phyloP scores from a whole-genome alignment of 2,113 vertebrate species.

The Arizona elegans region DNA sequence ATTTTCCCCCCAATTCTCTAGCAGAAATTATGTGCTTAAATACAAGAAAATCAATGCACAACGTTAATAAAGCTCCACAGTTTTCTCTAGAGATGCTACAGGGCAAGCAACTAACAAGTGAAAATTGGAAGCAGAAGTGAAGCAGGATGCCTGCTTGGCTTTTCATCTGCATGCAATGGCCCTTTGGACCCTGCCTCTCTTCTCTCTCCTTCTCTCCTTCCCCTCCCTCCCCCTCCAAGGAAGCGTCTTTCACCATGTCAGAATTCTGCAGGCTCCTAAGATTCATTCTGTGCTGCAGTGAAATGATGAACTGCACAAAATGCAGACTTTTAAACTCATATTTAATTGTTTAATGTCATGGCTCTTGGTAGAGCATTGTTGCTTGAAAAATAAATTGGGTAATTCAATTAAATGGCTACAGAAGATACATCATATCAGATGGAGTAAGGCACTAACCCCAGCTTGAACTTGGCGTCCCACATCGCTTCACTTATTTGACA shows the following conservation, averaged over 20 bases:
- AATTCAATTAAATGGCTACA: conserved; percentile 99
- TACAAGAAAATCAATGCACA: background rate
- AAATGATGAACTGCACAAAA: conserved; percentile 88
- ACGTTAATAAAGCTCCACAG: background rate
- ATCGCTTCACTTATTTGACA: conserved; percentile 93
- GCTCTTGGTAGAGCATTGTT: conserved; percentile 95
- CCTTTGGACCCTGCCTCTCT: conserved; percentile 22
- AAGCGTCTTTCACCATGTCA: conserved; percentile 33
- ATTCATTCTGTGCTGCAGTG: conserved; percentile 58
- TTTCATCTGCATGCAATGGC: conserved; percentile 18
- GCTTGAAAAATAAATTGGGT: conserved; percentile 99
- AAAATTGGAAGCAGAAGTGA: background rate
- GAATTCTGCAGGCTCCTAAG: conserved; percentile 52
- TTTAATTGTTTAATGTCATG: conserved; percentile 98
- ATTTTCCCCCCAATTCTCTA: background rate
- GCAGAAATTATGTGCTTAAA: conserved; percentile 21
- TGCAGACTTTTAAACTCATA: conserved; percentile 90
- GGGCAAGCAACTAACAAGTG: conserved; percentile 9
- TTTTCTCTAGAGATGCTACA: background rate
- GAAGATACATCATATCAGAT: conserved; percentile 98
- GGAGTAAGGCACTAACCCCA: conserved; percentile 96
- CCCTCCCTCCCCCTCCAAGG: background rate
- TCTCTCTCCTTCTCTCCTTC: background rate
- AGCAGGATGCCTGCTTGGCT: background rate
- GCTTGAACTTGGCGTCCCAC: conserved; percentile 90